Evolutionary conservation across 2,797 vertebrate species (phyloP).

Genomic region (Fundulus diaphanus): DNA sequence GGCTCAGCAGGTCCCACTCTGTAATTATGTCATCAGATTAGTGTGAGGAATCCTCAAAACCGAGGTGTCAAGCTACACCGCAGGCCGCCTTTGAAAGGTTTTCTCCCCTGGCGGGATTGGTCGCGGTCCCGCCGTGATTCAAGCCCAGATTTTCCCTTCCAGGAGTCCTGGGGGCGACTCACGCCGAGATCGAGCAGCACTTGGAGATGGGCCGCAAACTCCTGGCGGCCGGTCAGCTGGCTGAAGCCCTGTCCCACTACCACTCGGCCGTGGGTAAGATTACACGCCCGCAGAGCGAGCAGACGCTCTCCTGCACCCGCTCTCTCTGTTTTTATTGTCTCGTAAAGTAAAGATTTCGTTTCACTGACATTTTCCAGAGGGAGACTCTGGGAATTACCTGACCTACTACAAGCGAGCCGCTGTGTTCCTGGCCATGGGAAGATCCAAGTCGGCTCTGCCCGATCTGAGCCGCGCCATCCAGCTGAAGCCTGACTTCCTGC

Average conservation of each 20-base stretch:
- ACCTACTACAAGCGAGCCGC: slow-evolving; percentile 89
- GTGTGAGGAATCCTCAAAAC: slow-evolving; percentile 2
- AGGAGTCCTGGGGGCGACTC: slow-evolving; percentile 85
- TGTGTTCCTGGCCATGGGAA: slow-evolving; percentile 88
- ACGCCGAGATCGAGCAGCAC: slow-evolving; percentile 87
- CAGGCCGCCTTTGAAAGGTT: background rate
- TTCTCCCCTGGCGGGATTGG: background rate
- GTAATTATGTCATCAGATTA: background rate
- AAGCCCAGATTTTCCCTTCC: slow-evolving; percentile 48
- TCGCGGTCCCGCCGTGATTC: background rate
- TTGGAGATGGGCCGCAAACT: slow-evolving; percentile 90
- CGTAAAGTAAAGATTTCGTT: background rate
- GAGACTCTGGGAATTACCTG: slow-evolving; percentile 88
- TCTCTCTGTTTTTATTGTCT: background rate
- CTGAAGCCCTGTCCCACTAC: slow-evolving; percentile 88
- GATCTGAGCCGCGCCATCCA: slow-evolving; percentile 86
- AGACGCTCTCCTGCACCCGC: background rate
- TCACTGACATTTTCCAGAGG: slow-evolving; percentile 72
- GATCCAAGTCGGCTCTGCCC: slow-evolving; percentile 86
- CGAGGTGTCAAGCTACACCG: background rate
- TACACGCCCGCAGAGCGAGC: slow-evolving; percentile 9
- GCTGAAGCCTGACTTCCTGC: slow-evolving; percentile 88
- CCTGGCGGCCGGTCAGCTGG: slow-evolving; percentile 87
- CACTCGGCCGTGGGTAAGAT: slow-evolving; percentile 89
- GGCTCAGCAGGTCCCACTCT: background rate